Percentiles rank a stretch among this genome's conserved stretches.
Conservation (phyloP, 1,140 invertebrate species). For the Drosophila tristis region DNA sequence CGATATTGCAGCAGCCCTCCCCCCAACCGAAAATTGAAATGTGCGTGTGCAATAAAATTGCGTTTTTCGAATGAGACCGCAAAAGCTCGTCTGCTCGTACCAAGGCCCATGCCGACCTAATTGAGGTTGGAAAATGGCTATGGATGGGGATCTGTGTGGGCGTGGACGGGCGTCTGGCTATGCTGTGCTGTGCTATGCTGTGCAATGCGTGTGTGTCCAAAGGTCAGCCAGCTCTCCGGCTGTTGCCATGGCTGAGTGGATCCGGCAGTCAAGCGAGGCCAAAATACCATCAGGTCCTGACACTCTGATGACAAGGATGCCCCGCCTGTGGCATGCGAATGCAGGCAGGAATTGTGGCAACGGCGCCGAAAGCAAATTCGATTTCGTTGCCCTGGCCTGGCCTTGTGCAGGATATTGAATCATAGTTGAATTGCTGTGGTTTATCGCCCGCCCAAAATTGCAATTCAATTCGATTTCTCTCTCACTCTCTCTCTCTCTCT, state of each 20-base stretch:
- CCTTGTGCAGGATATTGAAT: constrained; percentile 60
- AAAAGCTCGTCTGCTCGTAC: constrained; percentile 1
- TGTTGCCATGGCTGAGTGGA: constrained; percentile 12
- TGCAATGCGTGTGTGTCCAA: constrained; percentile 3
- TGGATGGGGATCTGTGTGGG: constrained; percentile 5
- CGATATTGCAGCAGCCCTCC: not conserved
- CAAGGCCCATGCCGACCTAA: constrained; percentile 27
- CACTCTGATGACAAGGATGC: constrained; percentile 43
- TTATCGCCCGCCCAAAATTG: constrained; percentile 27
- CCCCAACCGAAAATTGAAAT: constrained; percentile 60
- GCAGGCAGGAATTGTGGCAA: not conserved
- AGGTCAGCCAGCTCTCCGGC: constrained; percentile 25
- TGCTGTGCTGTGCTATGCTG: too few relatives aligned
- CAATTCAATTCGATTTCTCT: constrained; percentile 49
- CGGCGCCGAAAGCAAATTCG: constrained; percentile 53
- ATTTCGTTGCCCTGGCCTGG: constrained; percentile 40
- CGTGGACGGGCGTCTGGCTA: not conserved
- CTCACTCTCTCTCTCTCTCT: not conserved
- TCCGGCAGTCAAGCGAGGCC: constrained; percentile 29
- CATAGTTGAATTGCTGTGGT: constrained; percentile 30
- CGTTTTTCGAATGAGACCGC: constrained; percentile 32
- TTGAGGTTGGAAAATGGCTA: constrained; percentile 23
- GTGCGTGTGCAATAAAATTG: constrained; percentile 66
- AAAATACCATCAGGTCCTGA: constrained; percentile 42
- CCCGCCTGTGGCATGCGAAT: constrained; percentile 13